phyloP scores from a whole-genome alignment of 2,113 vertebrate genomes.

The Ptychochromis oligacanthus region DNA sequence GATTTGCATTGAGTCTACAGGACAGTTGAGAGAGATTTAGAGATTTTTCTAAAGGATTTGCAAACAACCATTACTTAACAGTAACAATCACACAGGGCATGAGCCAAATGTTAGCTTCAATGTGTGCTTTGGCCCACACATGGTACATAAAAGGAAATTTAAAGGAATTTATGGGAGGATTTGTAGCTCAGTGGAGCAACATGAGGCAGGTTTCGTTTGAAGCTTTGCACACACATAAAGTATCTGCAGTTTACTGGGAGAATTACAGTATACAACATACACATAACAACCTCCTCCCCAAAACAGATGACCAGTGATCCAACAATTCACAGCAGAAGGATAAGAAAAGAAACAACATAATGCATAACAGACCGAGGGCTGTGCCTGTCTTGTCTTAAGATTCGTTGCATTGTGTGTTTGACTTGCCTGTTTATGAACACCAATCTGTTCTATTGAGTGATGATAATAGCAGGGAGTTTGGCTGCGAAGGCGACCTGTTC shows the following conservation, averaged over 20 bases:
- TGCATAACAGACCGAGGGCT: background rate
- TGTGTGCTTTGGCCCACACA: background rate
- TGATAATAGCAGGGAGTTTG: background rate
- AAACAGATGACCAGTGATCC: background rate
- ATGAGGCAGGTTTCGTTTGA: background rate
- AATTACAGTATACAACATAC: background rate
- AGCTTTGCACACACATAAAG: background rate
- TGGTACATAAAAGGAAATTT: background rate
- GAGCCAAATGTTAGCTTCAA: background rate
- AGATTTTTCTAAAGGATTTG: background rate
- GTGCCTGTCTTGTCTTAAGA: background rate
- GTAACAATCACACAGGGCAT: too few species aligned
- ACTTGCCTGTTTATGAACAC: background rate
- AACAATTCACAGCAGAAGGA: background rate
- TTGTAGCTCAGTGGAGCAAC: background rate
- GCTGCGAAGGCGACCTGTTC: background rate
- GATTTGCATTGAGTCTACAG: background rate
- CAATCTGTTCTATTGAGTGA: background rate
- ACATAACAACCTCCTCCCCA: background rate
- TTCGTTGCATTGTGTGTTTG: background rate
- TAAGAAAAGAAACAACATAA: rapidly evolving
- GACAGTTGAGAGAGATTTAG: background rate
- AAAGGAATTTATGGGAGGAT: background rate
- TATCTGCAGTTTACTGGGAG: background rate
- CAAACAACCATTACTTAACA: too few species aligned